These are phyloP conservation scores for Corydoras maculifer DNA, from an alignment of 2,113 vertebrate genomes.

Conservation along the genomic window DNA sequence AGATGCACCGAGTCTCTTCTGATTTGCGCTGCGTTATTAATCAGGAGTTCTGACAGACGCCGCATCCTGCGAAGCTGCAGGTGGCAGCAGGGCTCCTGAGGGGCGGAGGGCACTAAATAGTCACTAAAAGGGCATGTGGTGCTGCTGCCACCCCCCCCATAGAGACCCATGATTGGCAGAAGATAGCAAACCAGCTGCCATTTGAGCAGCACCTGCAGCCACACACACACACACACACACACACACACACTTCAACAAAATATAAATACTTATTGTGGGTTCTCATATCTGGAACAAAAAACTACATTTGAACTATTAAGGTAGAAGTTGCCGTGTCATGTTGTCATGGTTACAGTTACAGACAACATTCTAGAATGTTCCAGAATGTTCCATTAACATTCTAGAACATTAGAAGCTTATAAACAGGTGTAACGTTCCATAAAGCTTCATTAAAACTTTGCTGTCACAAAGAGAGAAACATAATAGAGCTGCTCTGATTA, in stretches of 20 bases:
- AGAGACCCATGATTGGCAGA: slow-evolving; percentile 50
- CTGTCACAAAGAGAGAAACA: too few relatives aligned
- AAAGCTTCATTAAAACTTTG: too few relatives aligned
- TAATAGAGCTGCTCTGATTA: too few relatives aligned
- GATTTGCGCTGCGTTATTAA: slow-evolving; percentile 29
- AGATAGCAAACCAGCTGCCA: slow-evolving; percentile 43
- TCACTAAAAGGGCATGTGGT: slow-evolving; percentile 1
- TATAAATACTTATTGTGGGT: too few relatives aligned
- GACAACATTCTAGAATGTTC: too few relatives aligned
- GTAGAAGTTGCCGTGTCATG: too few relatives aligned
- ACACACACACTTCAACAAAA: slow-evolving; percentile 1
- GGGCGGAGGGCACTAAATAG: slow-evolving; percentile 23
- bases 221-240: slow-evolving; percentile 34
- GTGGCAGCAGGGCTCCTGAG: slow-evolving; percentile 14
- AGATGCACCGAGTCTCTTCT: slow-evolving; percentile 13
- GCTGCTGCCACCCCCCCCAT: slow-evolving; percentile 25
- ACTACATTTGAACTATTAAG: too few relatives aligned
- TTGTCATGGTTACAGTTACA: too few relatives aligned
- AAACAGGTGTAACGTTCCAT: too few relatives aligned
- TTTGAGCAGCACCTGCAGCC: slow-evolving; percentile 52
- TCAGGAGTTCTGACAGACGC: slow-evolving; percentile 30
- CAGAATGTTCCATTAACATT: too few relatives aligned
- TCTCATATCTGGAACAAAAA: too few relatives aligned
- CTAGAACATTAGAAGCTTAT: too few relatives aligned
- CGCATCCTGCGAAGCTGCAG: slow-evolving; percentile 24